Evolutionary conservation across 2,888 invertebrate species (phyloP), one percentile per base, ranked within the genome.

Genomic region (Entomobrya multifasciata): DNA sequence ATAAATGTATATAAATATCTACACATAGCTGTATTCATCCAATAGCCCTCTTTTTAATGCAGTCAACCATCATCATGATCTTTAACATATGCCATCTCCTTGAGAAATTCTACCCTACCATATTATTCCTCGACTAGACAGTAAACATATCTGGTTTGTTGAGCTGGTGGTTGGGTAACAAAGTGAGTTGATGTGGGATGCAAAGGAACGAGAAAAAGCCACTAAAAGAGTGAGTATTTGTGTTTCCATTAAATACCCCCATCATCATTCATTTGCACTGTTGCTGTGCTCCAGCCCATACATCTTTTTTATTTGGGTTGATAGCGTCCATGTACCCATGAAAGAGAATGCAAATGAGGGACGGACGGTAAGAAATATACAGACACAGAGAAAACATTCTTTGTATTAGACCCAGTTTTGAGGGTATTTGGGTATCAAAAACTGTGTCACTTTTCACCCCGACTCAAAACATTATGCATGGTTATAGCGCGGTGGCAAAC

Each of bases 331-430:
- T 36, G 47, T 80, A 72, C 57, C 49, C 65, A 52, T 52, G 72
- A 25, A 47, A 62, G 65, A 49, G 76, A 86, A 86, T 86, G 86
- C 65, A 86, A 86, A 86, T 72, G 80, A 86, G 80, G 80, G 62
- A 55, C 62, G 77, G n/a, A 36, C 36, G 36, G 5, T 36, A 36
- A 36, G 36, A 8, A 20, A 52, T 11, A 11, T 52, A 52, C 13
- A 52, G 3, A 4, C 17, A 52, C 13, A 52, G 3, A 4, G 3
- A 57, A 22, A 57, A 57, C 20, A 57, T 5, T 36, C 36, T 36
- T 36, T 8, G 10, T 47, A 47, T 47, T 47, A 47, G 13, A 47
- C 47, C 13, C 13, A 47, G 47, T 11, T 11, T 13, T 11, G 47
- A 11, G n/a, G n/a, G n/a, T n/a, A n/a, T n/a, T n/a, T n/a, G n/a